These are phyloP conservation scores for Lucilia sericata DNA, from an alignment of 1,140 invertebrate genomes.

Conservation along the genomic window DNA sequence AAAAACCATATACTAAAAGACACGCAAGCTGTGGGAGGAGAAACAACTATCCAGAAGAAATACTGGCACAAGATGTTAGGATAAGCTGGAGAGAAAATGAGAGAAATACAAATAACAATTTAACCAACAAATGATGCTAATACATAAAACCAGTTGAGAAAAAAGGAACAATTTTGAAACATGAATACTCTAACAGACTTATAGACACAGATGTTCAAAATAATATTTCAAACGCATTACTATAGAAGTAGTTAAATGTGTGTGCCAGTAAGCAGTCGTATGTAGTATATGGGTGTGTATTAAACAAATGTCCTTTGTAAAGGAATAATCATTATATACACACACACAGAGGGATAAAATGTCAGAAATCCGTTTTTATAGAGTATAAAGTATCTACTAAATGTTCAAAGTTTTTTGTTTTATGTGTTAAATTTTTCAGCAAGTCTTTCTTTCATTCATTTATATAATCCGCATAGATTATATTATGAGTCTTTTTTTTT, in stretches of 20 bases:
- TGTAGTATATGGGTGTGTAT: not conserved
- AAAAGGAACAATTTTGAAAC: too few relatives aligned
- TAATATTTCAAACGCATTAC: not conserved
- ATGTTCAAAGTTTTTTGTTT: conserved; percentile 8
- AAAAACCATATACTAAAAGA: not conserved
- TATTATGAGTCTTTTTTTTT: not conserved
- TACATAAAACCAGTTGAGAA: not conserved
- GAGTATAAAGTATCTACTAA: conserved; percentile 20
- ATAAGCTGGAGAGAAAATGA: not conserved
- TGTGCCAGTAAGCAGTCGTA: not conserved
- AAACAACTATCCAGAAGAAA: not conserved
- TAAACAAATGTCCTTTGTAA: conserved; percentile 17
- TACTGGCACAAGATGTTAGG: not conserved
- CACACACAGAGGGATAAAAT: not conserved
- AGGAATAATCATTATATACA: not conserved
- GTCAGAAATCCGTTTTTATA: not conserved
- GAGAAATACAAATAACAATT: not conserved
- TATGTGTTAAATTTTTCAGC: conserved; percentile 13
- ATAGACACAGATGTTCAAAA: not conserved
- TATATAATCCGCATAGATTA: conserved; percentile 2
- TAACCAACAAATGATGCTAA: conserved; percentile 9
- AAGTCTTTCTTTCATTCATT: conserved; percentile 4
- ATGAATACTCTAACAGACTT: too few relatives aligned
- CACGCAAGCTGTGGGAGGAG: not conserved
- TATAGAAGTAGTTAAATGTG: not conserved